Evolutionary conservation across 2,797 vertebrate species (phyloP), one percentile per base, ranked within the genome.

Genomic region (Alouatta caraya): DNA sequence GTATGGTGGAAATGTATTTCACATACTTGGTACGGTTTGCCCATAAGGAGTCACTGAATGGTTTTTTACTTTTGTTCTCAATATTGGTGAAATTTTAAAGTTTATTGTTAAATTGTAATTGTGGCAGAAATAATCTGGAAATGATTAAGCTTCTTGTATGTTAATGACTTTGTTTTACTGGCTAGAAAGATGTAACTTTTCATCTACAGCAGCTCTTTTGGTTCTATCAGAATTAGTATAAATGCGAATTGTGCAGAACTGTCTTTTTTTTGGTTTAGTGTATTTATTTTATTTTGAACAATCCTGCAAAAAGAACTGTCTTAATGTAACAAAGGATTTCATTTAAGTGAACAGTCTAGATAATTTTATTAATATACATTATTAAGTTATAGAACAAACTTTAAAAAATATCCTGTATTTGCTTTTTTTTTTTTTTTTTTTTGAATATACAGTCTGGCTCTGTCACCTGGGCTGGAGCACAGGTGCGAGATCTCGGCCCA

Each of bases 111-210:
- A 46, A 72, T 79, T 87, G 42, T 94, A 79, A 13, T 46, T 64
- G 80, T 92, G 85, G 46, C 19, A 92, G 57, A 85, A 94, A 84
- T 90, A 73, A 72, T 87, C 21, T 64, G 73, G 26, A 95, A 80
- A 57, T 79, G 81, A 72, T 42, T 76, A 22, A 13, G 78, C 37
- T 75, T 19, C 10, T 5, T 80, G 46, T 17, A 26, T 80, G 64
- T 44, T 85, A 33, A 44, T 88, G 13, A 55, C 30, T 50, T 89
- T 70, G 37, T 19, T 86, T n/a, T 73, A 39, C 37, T 73, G n/a
- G 11, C 14, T 72, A 76, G 52, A 79, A n/a, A n/a, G 46, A 73
- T 55, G 22, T 2, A 50, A 6, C 33, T 67, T 85, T 72, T 83
- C 17, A 55, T 52, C 3, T 50, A 7, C 6, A 46, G 50, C 21